These are phyloP conservation scores for Leucosticte australis DNA, from an alignment of 2,113 vertebrate genomes.

Conservation along the genomic window DNA sequence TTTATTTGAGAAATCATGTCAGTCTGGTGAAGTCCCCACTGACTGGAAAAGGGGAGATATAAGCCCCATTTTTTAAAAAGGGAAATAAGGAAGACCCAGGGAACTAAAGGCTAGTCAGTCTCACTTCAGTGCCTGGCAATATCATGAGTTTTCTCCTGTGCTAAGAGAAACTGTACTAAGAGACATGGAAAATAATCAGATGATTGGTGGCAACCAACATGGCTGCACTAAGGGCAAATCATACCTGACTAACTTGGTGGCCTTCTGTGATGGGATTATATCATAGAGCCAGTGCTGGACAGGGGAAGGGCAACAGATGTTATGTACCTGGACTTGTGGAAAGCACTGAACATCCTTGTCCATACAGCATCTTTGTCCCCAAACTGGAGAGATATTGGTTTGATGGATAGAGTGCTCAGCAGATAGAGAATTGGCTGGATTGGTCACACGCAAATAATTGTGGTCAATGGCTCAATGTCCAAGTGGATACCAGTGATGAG, in stretches of 20 bases:
- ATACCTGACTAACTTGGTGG: not conserved
- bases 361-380: not conserved
- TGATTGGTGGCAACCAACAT: not conserved
- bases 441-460: not conserved
- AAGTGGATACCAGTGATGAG: no score
- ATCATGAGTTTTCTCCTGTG: not conserved
- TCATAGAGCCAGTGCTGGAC: accelerated
- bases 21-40: not conserved
- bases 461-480: not conserved
- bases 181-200: no score
- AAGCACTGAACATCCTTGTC: not conserved
- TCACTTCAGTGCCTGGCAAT: not conserved
- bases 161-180: not conserved
- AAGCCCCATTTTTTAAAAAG: not conserved
- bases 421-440: not conserved
- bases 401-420: not conserved
- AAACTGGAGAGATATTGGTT: not conserved
- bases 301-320: not conserved
- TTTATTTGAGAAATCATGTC: not conserved
- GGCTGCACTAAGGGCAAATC: not conserved
- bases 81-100: not conserved
- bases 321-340: not conserved
- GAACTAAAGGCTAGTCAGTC: not conserved
- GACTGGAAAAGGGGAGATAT: not conserved
- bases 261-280: accelerated